Evolutionary conservation across 2,797 vertebrate species (phyloP).

Genomic region (Selene dorsalis): DNA sequence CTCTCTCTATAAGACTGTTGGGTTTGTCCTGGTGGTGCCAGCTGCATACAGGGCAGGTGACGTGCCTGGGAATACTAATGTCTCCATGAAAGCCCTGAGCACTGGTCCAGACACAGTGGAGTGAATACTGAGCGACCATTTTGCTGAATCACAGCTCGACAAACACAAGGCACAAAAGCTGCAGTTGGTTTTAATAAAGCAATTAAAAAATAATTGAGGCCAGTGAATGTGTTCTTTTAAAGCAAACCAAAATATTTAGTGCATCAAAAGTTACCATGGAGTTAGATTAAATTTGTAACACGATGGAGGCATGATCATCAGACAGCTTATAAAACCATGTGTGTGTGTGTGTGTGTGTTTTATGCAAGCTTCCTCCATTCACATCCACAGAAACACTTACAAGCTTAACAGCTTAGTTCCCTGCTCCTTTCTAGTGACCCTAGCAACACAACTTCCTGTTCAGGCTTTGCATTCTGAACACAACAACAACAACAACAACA

Average conservation of each 20-base stretch:
- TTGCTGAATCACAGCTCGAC: slow-evolving; percentile 78
- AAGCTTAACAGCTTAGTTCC: slow-evolving; percentile 63
- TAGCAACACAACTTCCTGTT: slow-evolving; percentile 68
- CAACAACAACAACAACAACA: slow-evolving; percentile 17
- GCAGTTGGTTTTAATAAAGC: slow-evolving; percentile 29
- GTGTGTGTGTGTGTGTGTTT: slow-evolving; percentile 37
- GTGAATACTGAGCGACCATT: slow-evolving; percentile 76
- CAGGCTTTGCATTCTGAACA: slow-evolving; percentile 43
- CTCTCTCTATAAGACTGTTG: slow-evolving; percentile 39
- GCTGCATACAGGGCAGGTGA: slow-evolving; percentile 73
- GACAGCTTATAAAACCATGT: slow-evolving; percentile 35
- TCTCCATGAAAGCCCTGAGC: slow-evolving; percentile 69
- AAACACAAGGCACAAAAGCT: slow-evolving; percentile 35
- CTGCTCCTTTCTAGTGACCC: slow-evolving; percentile 42
- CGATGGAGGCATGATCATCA: slow-evolving; percentile 12
- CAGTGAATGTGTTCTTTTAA: not conserved
- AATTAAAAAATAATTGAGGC: slow-evolving; percentile 16
- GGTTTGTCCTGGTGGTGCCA: slow-evolving; percentile 66
- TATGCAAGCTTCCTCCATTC: slow-evolving; percentile 31
- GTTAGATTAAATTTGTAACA: slow-evolving; percentile 18
- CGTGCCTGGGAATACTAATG: slow-evolving; percentile 76
- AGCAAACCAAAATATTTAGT: slow-evolving; percentile 17
- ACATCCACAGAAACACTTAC: slow-evolving; percentile 50
- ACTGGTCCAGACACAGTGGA: slow-evolving; percentile 51
- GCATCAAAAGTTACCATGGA: slow-evolving; percentile 26